Base-by-base conservation (phyloP, 1,140 invertebrate genomes). In the Triops cancriformis region DNA sequence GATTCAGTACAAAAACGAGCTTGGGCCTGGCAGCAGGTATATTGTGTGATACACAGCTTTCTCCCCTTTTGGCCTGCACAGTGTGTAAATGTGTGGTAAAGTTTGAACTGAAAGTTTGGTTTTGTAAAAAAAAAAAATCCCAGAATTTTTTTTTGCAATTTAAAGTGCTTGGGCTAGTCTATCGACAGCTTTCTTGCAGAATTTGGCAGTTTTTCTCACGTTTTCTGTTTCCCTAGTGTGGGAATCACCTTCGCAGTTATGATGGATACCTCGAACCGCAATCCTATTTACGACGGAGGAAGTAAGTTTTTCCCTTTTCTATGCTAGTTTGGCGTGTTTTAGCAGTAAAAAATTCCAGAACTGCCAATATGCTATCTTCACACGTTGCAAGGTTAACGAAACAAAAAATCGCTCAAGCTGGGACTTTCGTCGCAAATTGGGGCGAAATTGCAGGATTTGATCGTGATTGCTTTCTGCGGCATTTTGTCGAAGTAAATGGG, bases 1-100 rank as follows among this genome's bases (percentile, higher is more conserved):
- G 51, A 64, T 12, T 64, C 51, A 64, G 51, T 64, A 64, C 51
- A 64, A 64, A 64, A 64, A 23, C 51, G 51, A n/a, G 51, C 51
- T 64, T 64, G 51, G 51, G 51, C 51, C 51, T 64, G 51, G 51
- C 51, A 64, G 14, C 31, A 37, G 31, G 31, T 37, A 37, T 37
- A 37, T 37, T 37, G 31, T 37, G 7, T 37, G 31, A 37, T 7
- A 37, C 31, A 37, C 2, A 2, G 31, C 31, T 37, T 37, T 37
- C 31, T 37, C 7, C 31, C 31, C 7, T 37, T 37, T 37, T n/a
- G n/a, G n/a, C n/a, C 31, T 7, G 7, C 31, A 7, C 31, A 37
- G 31, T 7, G 31, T 4, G 31, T n/a, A n/a, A 37, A 7, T 37
- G 31, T 37, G 31, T 37, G 31, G 2, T 37, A 37, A 37, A 37